Conservation (phyloP, 2,113 vertebrate species). For the Aleadryas rufinucha region DNA sequence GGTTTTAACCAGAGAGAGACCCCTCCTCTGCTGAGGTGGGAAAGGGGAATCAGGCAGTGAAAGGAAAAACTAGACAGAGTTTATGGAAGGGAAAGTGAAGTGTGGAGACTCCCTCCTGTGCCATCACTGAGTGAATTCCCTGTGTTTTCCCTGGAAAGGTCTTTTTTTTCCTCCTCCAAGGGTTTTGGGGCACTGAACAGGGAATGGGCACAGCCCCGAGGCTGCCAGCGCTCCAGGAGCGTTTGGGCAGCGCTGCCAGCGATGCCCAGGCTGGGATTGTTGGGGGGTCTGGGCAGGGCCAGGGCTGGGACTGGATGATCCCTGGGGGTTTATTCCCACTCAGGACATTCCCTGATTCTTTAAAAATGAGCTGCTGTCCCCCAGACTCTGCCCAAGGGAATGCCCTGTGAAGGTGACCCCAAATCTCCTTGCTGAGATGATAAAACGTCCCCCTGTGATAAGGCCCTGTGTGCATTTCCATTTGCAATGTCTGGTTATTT, state of each 20-base stretch:
- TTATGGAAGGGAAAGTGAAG: not conserved
- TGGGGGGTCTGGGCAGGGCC: not conserved
- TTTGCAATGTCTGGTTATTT: not conserved
- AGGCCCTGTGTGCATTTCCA: constrained; percentile 18
- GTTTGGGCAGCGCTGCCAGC: not conserved
- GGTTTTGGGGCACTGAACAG: not conserved
- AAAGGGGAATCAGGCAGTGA: not conserved
- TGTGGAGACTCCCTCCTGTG: not conserved
- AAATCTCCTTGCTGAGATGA: not conserved
- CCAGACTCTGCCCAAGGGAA: not conserved
- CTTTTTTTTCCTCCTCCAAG: not conserved
- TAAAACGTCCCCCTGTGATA: not conserved
- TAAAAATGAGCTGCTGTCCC: not conserved
- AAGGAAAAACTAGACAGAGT: not conserved
- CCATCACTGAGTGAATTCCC: not conserved
- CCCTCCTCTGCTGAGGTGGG: not conserved
- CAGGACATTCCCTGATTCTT: not conserved
- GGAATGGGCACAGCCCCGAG: not conserved
- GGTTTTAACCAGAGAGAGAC: not conserved
- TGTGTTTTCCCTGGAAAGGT: not conserved
- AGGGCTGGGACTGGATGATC: not conserved
- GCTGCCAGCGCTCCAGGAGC: not conserved
- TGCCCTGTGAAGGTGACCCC: constrained; percentile 16
- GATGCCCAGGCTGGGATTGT: not conserved
- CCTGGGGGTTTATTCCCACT: not conserved